These are phyloP conservation scores for Drosophila takahashii DNA, from an alignment of 1,140 invertebrate species.

Conservation along the genomic window DNA sequence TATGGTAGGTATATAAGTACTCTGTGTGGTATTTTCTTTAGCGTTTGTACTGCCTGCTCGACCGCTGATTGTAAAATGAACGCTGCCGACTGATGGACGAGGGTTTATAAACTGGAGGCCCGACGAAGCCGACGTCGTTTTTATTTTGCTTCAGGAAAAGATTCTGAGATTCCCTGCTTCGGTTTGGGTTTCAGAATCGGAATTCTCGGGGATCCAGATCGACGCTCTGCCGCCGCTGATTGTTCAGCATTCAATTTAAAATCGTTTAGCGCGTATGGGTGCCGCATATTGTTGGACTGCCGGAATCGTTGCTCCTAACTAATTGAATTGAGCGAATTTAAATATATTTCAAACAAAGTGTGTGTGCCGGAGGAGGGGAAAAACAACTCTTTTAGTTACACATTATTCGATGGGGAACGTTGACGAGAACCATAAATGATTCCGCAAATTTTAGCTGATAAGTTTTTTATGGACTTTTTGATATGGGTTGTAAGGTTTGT, in stretches of 20 bases:
- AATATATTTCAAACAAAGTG: conserved; percentile 14
- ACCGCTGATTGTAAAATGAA: conserved; percentile 58
- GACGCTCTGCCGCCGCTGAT: conserved; percentile 36
- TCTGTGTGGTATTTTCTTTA: conserved; percentile 5
- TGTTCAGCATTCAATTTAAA: conserved; percentile 74
- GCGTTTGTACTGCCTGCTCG: conserved; percentile 46
- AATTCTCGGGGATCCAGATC: conserved; percentile 3
- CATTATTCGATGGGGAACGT: conserved; percentile 1
- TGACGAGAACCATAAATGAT: conserved; percentile 10
- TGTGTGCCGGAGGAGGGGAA: background rate
- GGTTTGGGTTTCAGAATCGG: conserved; percentile 9
- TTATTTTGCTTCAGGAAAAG: conserved; percentile 24
- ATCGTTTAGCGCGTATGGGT: conserved; percentile 24
- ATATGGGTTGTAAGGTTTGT: background rate
- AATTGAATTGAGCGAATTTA: conserved; percentile 66
- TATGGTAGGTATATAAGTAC: background rate
- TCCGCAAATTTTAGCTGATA: conserved; percentile 8
- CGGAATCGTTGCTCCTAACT: conserved; percentile 65
- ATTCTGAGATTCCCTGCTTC: background rate
- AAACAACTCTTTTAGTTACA: conserved; percentile 14
- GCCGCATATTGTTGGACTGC: conserved; percentile 25
- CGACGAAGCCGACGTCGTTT: conserved; percentile 5
- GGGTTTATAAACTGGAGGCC: conserved; percentile 48
- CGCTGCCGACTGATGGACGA: conserved; percentile 16
- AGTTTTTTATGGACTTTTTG: conserved; percentile 12